These are phyloP conservation scores for Eupithecia pulchellata DNA, from an alignment of 2,888 invertebrate species.

Conservation along the genomic window DNA sequence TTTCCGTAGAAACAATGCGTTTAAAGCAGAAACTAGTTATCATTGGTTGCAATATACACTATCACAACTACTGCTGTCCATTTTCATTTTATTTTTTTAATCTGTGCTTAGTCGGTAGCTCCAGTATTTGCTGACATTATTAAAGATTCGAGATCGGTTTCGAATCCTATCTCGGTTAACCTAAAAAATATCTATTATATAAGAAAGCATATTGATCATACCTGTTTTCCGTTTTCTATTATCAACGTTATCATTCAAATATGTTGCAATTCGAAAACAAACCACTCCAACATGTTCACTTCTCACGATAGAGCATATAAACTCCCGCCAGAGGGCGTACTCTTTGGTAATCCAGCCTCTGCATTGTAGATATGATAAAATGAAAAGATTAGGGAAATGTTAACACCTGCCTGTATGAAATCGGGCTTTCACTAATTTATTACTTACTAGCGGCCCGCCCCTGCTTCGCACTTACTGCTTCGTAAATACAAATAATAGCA, in stretches of 20 bases:
- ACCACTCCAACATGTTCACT: constrained; percentile 4
- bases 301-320: neutral
- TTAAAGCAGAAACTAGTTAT: too few species aligned
- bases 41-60: too few species aligned
- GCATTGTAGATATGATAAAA: constrained; percentile 9
- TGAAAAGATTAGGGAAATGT: constrained; percentile 4
- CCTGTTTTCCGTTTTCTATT: neutral
- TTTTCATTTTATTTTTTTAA: too few species aligned
- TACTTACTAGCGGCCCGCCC: neutral
- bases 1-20: too few species aligned
- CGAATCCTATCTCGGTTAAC: too few species aligned
- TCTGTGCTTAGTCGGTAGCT: too few species aligned
- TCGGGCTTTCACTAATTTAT: neutral
- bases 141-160: too few species aligned
- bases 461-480: neutral
- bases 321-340: constrained; percentile 1
- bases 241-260: neutral
- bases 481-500: too few species aligned
- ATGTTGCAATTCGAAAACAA: constrained; percentile 8
- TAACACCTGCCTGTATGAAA: neutral
- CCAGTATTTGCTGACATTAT: too few species aligned
- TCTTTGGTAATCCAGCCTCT: neutral
- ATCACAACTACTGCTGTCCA: too few species aligned
- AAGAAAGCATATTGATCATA: too few species aligned
- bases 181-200: too few species aligned